A percentile compares a stretch with the other conserved stretches of the same genome.
Evolutionary conservation across 2,797 vertebrate genomes (phyloP).

Genomic region (Lepus oiostolus): DNA sequence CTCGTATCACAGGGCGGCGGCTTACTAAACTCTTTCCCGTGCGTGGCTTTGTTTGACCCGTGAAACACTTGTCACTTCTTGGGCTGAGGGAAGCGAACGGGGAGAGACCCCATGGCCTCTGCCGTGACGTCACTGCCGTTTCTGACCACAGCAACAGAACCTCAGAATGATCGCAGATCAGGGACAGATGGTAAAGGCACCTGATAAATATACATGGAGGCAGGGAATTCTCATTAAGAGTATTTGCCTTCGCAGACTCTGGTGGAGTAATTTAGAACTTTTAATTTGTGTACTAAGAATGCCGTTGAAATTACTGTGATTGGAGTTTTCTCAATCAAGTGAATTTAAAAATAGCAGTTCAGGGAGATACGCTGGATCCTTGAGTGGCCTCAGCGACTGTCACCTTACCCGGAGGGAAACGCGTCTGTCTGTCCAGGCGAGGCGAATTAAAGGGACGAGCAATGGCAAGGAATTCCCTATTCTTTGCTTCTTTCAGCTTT

Average conservation of each 20-base stretch:
- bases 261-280: constrained; percentile 75
- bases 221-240: constrained; percentile 70
- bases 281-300: constrained; percentile 78
- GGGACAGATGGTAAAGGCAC: constrained; percentile 20
- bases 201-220: constrained; percentile 55
- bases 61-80: neutral
- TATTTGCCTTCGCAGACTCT: constrained; percentile 68
- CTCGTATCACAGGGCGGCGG: neutral
- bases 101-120: no score
- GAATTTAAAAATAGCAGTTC: constrained; percentile 82
- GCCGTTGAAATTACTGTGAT: constrained; percentile 77
- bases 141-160: constrained; percentile 22
- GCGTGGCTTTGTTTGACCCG: neutral
- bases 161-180: neutral
- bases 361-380: constrained; percentile 68
- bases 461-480: neutral
- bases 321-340: constrained; percentile 81
- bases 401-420: neutral
- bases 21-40: neutral
- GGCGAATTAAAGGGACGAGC: neutral
- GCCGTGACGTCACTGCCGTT: neutral
- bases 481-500: constrained; percentile 31
- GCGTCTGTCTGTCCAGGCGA: neutral
- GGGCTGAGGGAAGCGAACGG: neutral
- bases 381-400: constrained; percentile 62